Evolutionary conservation across 1,140 invertebrate species (phyloP), one percentile per base, ranked within the genome.

Genomic region (Polyergus mexicanus): DNA sequence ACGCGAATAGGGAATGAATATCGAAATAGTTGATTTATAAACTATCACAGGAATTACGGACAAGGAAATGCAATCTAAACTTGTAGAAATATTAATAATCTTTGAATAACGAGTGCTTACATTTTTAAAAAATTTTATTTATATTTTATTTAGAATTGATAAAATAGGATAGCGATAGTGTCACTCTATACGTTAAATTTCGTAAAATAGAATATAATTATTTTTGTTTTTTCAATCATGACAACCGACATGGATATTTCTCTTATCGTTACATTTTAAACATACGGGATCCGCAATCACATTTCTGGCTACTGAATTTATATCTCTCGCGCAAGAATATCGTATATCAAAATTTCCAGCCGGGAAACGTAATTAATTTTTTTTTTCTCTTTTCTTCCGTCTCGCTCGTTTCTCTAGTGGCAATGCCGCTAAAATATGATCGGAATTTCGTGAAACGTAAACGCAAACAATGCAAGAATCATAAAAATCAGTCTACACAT

Each of bases 291-390:
- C 44, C n/a, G 7, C 66, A 81, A 72, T 83, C 54, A 56, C 54
- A 72, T 83, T 83, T 62, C 69, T 47, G 47, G 16, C 44, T 54
- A 83, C 68, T 72, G 58, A 83, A 83, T 83, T 83, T 72, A 83
- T 83, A 47, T 60, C 66, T 58, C 38, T 54, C 51, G 35, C 51
- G 35, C 78, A 83, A 83, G 68, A 72, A 83, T 83, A 81, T 71
- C 54, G 35, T 69, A 56, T 41, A 72, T 81, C 78, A 71, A 72
- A 60, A 72, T 51, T 51, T 51, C 19, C 35, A 60, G 44, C 51
- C 66, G 32, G 35, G 41, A 83, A 72, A 72, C 3, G 54, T 83
- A 72, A 83, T 83, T 62, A 60, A 11, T 19, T 83, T 83, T 83
- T 72, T 72, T 56, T 66, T 58, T 13, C 22, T n/a, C 54, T 5